A percentile compares a stretch with the other conserved stretches of the same genome.
These are phyloP conservation scores for Cirrhinus molitorella DNA, from an alignment of 2,797 vertebrate species.

Conservation along the genomic window DNA sequence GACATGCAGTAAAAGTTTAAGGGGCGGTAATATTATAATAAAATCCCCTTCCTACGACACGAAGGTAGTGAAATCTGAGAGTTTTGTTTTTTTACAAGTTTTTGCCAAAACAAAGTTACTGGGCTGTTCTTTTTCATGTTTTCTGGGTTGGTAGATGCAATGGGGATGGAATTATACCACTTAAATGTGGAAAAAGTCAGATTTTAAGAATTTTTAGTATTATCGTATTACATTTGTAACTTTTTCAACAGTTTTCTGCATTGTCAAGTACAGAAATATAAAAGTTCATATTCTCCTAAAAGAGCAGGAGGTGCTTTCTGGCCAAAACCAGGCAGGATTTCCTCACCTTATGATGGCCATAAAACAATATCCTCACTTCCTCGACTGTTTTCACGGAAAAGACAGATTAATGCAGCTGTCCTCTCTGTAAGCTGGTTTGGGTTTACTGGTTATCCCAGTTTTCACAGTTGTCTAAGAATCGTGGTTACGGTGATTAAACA, in stretches of 20 bases:
- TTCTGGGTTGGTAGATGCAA: too few species aligned
- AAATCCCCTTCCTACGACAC: too few species aligned
- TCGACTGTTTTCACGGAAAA: conserved; percentile 51
- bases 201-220: neutral
- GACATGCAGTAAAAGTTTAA: too few species aligned
- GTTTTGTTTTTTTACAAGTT: too few species aligned
- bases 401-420: conserved; percentile 72
- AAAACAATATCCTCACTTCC: conserved; percentile 72
- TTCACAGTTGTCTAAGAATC: conserved; percentile 71
- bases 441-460: conserved; percentile 68
- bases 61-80: too few species aligned
- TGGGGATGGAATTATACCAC: too few species aligned
- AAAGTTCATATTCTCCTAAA: neutral
- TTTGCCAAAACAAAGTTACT: too few species aligned
- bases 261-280: neutral
- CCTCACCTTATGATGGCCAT: conserved; percentile 65
- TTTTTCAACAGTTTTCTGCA: neutral
- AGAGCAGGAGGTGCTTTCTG: conserved; percentile 60
- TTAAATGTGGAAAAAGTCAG: too few species aligned
- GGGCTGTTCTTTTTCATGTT: too few species aligned
- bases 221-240: neutral
- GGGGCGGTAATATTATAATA: too few species aligned
- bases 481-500: conserved; percentile 65
- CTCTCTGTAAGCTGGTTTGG: conserved; percentile 61
- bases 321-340: conserved; percentile 67